Evolutionary conservation across 2,888 invertebrate species (phyloP), one percentile per base, ranked within the genome.

Genomic region (Drosophila anomalata): DNA sequence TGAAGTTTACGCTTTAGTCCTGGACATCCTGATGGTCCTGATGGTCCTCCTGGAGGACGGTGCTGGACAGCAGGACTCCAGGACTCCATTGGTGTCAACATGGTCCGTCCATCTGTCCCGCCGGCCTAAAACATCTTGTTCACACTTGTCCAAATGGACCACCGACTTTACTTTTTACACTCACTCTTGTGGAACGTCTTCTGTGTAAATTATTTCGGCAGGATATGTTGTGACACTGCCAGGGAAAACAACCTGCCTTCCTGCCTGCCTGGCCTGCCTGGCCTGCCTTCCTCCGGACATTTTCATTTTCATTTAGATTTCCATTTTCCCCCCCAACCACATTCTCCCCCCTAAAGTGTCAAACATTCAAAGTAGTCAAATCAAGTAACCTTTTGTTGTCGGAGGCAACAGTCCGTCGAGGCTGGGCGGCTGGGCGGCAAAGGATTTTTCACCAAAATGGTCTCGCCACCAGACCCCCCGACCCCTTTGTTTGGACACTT

Each of bases 291-390:
- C 62, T 56, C 54, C 54, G 36, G n/a, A 17, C 44, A 36, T 48
- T 48, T 55, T 55, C 50, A 42, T 22, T 44, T 22, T 41, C 54
- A 47, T 48, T 48, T 58, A 56, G 42, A 17, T 44, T 44, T 44
- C 54, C 54, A 52, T 17, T 33, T 41, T 59, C 62, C 31, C 31
- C 52, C n/a, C 44, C 24, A 14, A 8, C 41, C 54, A 53, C 11
- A 26, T 42, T 50, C 67, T 75, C 17, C 11, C 33, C 89, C 86
- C 81, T 83, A 89, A 90, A 90, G 90, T 90, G 90, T 90, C 90
- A 90, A 90, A 89, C 90, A 90, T 90, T 90, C 87, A 88, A 90
- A 90, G 88, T 90, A 90, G 90, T 90, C 88, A 90, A 90, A 90
- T 90, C 90, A 90, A 90, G 89, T 90, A 89, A 89, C 87, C 89